phyloP scores from a whole-genome alignment of 2,113 vertebrate species.

The Sapajus apella region DNA sequence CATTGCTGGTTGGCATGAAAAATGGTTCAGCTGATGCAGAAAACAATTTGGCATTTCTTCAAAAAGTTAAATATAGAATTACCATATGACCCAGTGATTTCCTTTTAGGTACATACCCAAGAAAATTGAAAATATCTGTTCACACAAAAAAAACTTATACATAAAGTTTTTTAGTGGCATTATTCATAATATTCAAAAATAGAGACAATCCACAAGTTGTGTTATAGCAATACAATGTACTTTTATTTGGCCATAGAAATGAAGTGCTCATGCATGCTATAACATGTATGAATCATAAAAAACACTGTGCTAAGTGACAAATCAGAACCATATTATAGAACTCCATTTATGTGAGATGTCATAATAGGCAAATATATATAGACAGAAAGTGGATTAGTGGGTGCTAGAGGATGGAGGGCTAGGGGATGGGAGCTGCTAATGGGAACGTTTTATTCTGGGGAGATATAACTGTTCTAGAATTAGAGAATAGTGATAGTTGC shows the following conservation, averaged over 20 bases:
- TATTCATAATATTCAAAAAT: neutral
- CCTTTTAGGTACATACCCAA: neutral
- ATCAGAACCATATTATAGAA: neutral
- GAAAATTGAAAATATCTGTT: neutral
- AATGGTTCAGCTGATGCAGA: neutral
- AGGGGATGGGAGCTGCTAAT: neutral
- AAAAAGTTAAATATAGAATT: neutral
- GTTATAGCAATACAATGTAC: neutral
- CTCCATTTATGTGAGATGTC: neutral
- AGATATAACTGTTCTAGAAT: conserved; percentile 2
- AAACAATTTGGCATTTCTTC: neutral
- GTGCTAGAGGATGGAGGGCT: neutral
- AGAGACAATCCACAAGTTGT: neutral
- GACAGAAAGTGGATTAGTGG: neutral
- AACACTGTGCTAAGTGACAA: neutral
- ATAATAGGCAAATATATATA: neutral
- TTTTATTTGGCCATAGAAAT: neutral
- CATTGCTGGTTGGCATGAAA: neutral
- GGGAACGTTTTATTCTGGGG: neutral
- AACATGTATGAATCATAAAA: neutral
- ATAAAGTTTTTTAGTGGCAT: neutral
- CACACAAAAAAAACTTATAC: neutral
- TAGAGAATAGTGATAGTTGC: neutral
- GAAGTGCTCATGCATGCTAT: neutral
- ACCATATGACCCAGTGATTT: neutral